phyloP scores from a whole-genome alignment of 2,797 vertebrate species.

The Moxostoma hubbsi region DNA sequence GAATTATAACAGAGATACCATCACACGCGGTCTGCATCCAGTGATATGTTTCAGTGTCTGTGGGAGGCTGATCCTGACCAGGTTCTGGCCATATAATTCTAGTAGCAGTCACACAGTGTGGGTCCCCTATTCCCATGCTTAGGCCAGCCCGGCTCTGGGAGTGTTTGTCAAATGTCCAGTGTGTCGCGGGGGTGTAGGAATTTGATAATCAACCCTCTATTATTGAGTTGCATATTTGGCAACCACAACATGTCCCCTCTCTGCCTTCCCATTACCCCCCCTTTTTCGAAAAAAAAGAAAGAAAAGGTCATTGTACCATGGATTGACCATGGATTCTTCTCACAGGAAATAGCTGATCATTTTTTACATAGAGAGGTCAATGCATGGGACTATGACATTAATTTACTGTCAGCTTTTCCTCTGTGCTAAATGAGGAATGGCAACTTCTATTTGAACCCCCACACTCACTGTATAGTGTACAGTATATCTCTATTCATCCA shows the following conservation, averaged over 20 bases:
- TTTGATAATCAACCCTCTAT: conserved; percentile 37
- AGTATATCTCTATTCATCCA: background rate
- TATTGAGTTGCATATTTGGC: conserved; percentile 28
- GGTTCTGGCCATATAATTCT: background rate
- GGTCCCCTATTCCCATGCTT: background rate
- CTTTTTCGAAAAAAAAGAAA: background rate
- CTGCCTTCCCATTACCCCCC: background rate
- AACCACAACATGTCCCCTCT: conserved; percentile 15
- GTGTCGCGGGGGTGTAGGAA: conserved; percentile 24
- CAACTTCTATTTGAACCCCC: conserved; percentile 2
- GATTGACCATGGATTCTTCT: conserved; percentile 13
- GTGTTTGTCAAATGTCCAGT: conserved; percentile 27
- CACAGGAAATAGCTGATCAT: conserved; percentile 15
- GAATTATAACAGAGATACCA: background rate
- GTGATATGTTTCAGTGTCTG: background rate
- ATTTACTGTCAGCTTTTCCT: conserved; percentile 6
- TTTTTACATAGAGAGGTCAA: background rate
- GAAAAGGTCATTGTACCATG: conserved; percentile 12
- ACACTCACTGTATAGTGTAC: background rate
- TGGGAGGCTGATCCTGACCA: background rate
- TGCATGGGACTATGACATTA: background rate
- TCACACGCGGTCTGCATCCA: background rate
- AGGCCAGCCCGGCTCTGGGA: background rate
- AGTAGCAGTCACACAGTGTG: background rate
- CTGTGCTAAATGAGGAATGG: background rate